Conservation (phyloP, 2,797 vertebrate genomes). For the Enteromius thamalakanensis region DNA sequence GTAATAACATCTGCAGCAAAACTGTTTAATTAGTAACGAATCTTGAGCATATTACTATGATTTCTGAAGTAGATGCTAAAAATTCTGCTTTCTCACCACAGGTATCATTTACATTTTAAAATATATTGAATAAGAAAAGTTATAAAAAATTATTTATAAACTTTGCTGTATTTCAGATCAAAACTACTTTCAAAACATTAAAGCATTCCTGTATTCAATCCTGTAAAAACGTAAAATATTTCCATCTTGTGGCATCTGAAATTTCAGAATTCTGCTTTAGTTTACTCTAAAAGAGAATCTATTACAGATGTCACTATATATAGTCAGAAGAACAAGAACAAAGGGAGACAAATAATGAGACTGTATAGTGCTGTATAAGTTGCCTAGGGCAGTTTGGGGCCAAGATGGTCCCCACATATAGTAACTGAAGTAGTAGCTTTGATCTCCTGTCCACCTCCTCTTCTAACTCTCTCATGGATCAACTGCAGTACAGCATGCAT, state of each 20-base stretch:
- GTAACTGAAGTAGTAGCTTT: constrained; percentile 45
- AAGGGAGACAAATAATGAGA: constrained; percentile 50
- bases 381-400: constrained; percentile 31
- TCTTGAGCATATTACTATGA: not conserved
- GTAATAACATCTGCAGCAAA: not conserved
- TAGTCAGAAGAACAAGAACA: constrained; percentile 37
- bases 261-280: constrained; percentile 2
- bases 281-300: constrained; percentile 1
- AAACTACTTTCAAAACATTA: not conserved
- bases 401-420: constrained; percentile 38
- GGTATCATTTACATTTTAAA: not conserved
- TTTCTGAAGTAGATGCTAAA: not conserved
- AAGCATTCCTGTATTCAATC: not conserved
- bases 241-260: not conserved
- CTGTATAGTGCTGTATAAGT: constrained; percentile 33
- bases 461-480: constrained; percentile 21
- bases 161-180: not conserved
- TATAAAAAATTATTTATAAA: not conserved
- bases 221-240: not conserved
- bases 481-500: constrained; percentile 20
- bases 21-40: not conserved
- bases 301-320: constrained; percentile 17
- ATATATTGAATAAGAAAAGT: not conserved
- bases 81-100: not conserved
- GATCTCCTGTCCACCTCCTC: constrained; percentile 31